These are phyloP conservation scores for Aspidiotus destructor DNA, from an alignment of 2,888 invertebrate species.

Conservation along the genomic window DNA sequence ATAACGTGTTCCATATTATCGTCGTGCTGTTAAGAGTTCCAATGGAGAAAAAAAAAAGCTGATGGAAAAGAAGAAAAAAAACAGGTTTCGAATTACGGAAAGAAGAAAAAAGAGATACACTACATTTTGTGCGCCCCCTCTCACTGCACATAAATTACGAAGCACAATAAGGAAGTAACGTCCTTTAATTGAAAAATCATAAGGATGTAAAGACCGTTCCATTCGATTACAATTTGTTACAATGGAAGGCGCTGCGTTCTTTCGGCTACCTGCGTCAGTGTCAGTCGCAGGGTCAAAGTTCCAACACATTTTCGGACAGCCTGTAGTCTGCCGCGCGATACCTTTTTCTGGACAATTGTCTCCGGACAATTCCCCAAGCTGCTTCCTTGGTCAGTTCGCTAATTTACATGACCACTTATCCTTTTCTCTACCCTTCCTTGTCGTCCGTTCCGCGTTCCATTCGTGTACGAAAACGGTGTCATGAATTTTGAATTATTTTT, in stretches of 20 bases:
- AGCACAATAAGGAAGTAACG: conserved; percentile 29
- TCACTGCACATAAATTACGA: conserved; percentile 22
- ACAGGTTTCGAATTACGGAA: conserved; percentile 21
- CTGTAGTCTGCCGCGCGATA: neutral
- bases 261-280: neutral
- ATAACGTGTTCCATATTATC: conserved; percentile 3
- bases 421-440: conserved; percentile 7
- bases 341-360: conserved; percentile 27
- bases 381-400: conserved; percentile 24
- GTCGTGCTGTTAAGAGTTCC: neutral
- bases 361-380: conserved; percentile 16
- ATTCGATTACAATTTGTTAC: conserved; percentile 28
- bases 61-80: conserved; percentile 2
- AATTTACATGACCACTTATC: conserved; percentile 29
- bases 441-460: neutral
- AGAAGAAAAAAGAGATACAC: neutral
- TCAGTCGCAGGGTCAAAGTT: conserved; percentile 19
- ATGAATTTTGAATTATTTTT: conserved; percentile 23
- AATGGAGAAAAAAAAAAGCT: neutral
- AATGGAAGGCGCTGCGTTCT: conserved; percentile 22
- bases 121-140: conserved; percentile 1
- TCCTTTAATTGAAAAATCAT: conserved; percentile 31
- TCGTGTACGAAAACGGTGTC: conserved; percentile 6
- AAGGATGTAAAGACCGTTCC: conserved; percentile 25
- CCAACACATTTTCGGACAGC: conserved; percentile 24